A percentile compares a stretch with the other conserved stretches of the same genome.
phyloP scores from a whole-genome alignment of 2,113 vertebrate species.

The Girardinichthys multiradiatus region DNA sequence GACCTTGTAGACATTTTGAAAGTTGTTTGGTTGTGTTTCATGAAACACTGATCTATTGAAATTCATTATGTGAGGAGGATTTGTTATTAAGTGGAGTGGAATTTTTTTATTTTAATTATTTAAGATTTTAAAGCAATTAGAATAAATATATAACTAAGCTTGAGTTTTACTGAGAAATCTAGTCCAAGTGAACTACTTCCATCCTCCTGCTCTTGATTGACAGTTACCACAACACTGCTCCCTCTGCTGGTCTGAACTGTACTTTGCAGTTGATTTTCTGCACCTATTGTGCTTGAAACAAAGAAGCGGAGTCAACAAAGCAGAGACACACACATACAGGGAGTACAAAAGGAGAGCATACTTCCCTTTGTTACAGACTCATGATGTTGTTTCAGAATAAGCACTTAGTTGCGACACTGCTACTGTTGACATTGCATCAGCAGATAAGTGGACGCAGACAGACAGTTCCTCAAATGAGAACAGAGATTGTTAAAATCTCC shows the following conservation, averaged over 20 bases:
- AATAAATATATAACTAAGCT: no score
- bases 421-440: conserved; percentile 34
- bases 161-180: no score
- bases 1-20: not conserved
- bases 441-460: conserved; percentile 24
- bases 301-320: conserved; percentile 63
- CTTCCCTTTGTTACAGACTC: conserved; percentile 54
- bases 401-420: conserved; percentile 24
- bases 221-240: not conserved
- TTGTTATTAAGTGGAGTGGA: no score
- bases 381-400: conserved; percentile 34
- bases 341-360: conserved; percentile 62
- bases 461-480: not conserved
- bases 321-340: conserved; percentile 30
- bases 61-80: not conserved
- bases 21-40: not conserved
- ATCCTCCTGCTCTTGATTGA: not conserved
- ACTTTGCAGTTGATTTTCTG: not conserved
- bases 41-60: not conserved
- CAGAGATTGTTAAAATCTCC: not conserved
- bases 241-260: conserved; percentile 31
- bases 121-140: no score
- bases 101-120: no score
- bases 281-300: conserved; percentile 52
- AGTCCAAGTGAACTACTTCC: not conserved